Conservation (phyloP, 2,113 vertebrate species). For the Orycteropus afer region DNA sequence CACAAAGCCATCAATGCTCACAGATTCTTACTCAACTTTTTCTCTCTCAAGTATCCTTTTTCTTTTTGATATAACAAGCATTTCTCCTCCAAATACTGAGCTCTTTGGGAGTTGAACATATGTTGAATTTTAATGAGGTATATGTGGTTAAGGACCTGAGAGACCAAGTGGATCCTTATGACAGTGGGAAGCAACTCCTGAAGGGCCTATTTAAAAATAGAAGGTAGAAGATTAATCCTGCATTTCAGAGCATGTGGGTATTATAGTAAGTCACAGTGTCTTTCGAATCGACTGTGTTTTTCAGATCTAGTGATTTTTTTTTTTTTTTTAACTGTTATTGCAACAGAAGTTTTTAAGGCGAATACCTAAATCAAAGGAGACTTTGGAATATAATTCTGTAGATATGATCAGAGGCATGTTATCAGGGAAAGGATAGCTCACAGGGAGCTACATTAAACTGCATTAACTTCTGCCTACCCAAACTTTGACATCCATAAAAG, state of each 20-base stretch:
- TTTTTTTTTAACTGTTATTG: too few relatives aligned
- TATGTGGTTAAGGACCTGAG: background rate
- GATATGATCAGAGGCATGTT: slow-evolving; percentile 18
- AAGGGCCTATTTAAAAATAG: slow-evolving; percentile 34
- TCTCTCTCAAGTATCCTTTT: slow-evolving; percentile 32
- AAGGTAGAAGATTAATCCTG: background rate
- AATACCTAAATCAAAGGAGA: slow-evolving; percentile 58
- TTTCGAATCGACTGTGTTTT: slow-evolving; percentile 47
- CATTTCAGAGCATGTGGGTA: background rate
- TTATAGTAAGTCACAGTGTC: background rate
- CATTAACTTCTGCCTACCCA: slow-evolving; percentile 28
- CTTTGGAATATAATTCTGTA: background rate
- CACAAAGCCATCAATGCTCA: background rate
- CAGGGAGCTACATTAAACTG: background rate
- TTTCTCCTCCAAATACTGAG: slow-evolving; percentile 35
- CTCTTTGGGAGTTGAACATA: background rate
- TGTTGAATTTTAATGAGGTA: slow-evolving; percentile 38
- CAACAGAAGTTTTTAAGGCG: slow-evolving; percentile 38
- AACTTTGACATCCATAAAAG: slow-evolving; percentile 30
- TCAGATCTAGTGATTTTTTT: background rate
- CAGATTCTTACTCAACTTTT: background rate
- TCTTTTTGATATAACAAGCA: slow-evolving; percentile 12
- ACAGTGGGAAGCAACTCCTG: background rate
- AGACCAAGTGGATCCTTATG: background rate
- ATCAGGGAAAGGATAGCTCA: background rate